Evolutionary conservation across 2,113 vertebrate species (phyloP).

Genomic region (Anoura caudifer): DNA sequence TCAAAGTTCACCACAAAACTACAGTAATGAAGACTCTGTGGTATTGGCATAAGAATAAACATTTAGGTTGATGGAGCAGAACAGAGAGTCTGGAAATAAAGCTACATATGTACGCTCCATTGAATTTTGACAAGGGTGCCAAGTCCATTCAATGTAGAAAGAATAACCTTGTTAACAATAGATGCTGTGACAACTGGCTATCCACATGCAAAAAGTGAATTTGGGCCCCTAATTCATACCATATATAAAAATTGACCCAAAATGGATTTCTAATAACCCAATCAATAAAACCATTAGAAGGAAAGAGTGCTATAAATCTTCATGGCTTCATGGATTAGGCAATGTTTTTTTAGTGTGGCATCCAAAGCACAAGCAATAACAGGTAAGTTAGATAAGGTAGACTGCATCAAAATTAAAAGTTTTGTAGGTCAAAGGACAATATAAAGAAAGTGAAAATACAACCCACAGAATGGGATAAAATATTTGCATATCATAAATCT

Average conservation of each 20-base stretch:
- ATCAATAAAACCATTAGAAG: background rate
- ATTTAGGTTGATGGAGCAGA: too few species aligned
- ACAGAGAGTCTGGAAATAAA: too few species aligned
- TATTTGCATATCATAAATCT: background rate
- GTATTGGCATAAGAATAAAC: too few species aligned
- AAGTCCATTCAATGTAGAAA: too few species aligned
- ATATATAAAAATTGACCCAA: background rate
- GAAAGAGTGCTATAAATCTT: background rate
- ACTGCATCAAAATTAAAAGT: conserved; percentile 35
- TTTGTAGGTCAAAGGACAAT: background rate
- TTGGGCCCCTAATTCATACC: background rate
- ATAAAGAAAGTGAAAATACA: too few species aligned
- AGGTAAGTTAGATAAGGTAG: background rate
- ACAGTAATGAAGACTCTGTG: too few species aligned
- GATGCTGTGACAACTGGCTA: too few species aligned
- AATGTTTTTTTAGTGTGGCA: background rate
- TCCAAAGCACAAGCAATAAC: background rate
- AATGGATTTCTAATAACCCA: background rate
- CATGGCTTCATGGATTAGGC: background rate
- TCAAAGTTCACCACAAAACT: too few species aligned
- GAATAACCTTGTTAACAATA: too few species aligned
- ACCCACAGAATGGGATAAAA: background rate
- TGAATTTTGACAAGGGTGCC: too few species aligned
- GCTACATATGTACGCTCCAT: too few species aligned
- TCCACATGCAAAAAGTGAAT: background rate